A percentile compares a stretch with the other conserved stretches of the same genome.
Evolutionary conservation across 1,140 invertebrate species (phyloP).

Genomic region (Drosophila bocqueti): DNA sequence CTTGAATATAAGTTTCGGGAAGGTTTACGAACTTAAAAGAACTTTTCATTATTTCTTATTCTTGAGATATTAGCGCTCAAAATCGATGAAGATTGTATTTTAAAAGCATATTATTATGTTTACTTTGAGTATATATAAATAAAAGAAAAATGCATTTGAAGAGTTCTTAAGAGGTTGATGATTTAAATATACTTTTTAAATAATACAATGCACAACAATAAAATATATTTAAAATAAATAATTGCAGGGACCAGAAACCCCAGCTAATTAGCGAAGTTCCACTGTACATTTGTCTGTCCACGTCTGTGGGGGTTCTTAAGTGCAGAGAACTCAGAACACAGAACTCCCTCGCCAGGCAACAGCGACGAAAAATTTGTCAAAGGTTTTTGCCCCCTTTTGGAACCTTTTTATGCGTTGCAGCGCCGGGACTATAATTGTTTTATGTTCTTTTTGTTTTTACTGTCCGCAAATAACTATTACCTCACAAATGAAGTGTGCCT

Average conservation of each 20-base stretch:
- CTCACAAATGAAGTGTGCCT: conserved; percentile 72
- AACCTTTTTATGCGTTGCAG: conserved; percentile 65
- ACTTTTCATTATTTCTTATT: neutral
- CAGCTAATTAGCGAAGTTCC: neutral
- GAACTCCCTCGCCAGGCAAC: conserved; percentile 5
- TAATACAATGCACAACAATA: no score
- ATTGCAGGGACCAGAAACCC: no score
- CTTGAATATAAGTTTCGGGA: neutral
- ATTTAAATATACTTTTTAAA: no score
- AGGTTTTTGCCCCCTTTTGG: conserved; percentile 47
- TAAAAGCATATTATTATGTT: no score
- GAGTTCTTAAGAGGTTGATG: no score
- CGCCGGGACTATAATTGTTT: conserved; percentile 81
- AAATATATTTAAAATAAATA: no score
- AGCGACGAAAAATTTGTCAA: conserved; percentile 69
- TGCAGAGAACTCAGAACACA: conserved; percentile 21
- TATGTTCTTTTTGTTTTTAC: conserved; percentile 73
- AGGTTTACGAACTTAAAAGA: neutral
- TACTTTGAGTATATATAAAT: no score
- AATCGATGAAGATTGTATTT: no score
- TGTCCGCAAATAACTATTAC: conserved; percentile 69
- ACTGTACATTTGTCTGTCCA: conserved; percentile 12
- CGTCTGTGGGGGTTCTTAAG: conserved; percentile 36
- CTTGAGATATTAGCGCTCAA: neutral
- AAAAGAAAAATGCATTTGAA: no score